These are phyloP conservation scores for Phasianus colchicus DNA, from an alignment of 2,113 vertebrate genomes.

Conservation along the genomic window DNA sequence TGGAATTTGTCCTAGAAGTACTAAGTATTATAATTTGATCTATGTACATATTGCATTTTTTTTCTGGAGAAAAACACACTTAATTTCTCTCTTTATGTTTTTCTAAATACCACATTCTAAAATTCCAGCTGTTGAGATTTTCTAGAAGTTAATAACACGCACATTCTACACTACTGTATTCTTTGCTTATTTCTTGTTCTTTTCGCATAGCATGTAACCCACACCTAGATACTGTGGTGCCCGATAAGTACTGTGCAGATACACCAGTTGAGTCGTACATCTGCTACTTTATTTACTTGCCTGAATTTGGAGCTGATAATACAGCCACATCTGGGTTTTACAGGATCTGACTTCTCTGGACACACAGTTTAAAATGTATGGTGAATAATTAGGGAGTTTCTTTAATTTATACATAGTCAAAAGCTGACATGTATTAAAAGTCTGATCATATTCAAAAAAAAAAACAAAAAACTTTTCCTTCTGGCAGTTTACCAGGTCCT, in stretches of 20 bases:
- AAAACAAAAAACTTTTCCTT: not conserved
- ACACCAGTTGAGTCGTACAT: not conserved
- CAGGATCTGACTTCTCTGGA: not conserved
- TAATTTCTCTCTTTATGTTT: not conserved
- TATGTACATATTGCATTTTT: slow-evolving; percentile 11
- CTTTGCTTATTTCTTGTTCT: not conserved
- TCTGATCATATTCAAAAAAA: not conserved
- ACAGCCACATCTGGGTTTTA: not conserved
- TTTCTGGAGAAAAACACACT: not conserved
- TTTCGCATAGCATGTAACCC: not conserved
- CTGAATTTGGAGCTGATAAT: not conserved
- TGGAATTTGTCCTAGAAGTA: slow-evolving; percentile 20
- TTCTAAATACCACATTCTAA: not conserved
- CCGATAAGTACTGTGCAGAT: not conserved
- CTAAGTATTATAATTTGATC: slow-evolving; percentile 41
- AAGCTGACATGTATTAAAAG: not conserved
- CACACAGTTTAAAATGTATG: not conserved
- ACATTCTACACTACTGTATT: not conserved
- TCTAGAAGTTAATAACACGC: not conserved
- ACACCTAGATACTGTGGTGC: too few species aligned
- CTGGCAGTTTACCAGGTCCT: not conserved
- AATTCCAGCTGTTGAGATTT: not conserved
- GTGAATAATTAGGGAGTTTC: not conserved
- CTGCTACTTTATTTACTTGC: not conserved
- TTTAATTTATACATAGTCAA: not conserved